Conservation (phyloP, 2,797 vertebrate genomes). For the Coendou prehensilis region DNA sequence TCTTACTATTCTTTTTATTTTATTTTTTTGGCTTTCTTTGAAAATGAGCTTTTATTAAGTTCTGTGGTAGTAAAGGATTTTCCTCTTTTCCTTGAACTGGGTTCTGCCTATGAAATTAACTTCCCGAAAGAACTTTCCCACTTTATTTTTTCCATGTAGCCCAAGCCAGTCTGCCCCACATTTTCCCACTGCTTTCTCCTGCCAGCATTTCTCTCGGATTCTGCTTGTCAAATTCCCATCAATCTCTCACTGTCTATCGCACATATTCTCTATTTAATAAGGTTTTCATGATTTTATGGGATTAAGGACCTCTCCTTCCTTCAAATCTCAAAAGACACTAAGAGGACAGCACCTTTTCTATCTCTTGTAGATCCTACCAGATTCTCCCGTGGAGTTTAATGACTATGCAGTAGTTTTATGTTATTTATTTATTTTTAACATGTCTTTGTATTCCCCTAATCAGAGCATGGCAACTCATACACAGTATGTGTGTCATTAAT, state of each 20-base stretch:
- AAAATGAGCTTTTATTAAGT: conserved; percentile 62
- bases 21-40: background rate
- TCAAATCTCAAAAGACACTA: background rate
- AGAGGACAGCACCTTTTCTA: background rate
- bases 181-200: background rate
- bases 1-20: background rate
- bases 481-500: background rate
- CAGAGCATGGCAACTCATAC: background rate
- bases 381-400: background rate
- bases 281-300: background rate
- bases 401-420: background rate
- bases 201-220: background rate
- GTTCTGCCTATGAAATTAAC: conserved; percentile 46
- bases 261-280: background rate
- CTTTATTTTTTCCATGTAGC: background rate
- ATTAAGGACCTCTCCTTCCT: background rate
- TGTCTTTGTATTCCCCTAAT: background rate
- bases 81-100: conserved; percentile 36
- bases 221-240: background rate
- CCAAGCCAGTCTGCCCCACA: background rate
- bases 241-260: background rate
- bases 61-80: background rate
- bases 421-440: background rate
- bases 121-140: conserved; percentile 1
- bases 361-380: background rate